Evolutionary conservation across 2,888 invertebrate genomes (phyloP).

Genomic region (Platycheirus albimanus): DNA sequence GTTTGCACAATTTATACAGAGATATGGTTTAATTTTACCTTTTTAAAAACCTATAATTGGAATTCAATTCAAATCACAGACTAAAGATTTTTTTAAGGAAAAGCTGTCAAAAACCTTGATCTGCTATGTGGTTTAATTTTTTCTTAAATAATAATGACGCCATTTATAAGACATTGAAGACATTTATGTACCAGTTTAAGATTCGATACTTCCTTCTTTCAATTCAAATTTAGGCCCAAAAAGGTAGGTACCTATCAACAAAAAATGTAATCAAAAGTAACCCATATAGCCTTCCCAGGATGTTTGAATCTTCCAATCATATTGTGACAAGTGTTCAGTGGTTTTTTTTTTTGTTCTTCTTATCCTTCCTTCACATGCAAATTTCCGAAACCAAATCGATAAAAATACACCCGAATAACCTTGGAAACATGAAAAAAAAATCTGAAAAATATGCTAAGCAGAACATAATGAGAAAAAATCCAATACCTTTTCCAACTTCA

Average conservation of each 20-base stretch:
- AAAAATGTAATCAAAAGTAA: background rate
- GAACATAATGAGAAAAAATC: constrained; percentile 33
- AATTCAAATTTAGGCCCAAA: too few species aligned
- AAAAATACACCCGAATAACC: constrained; percentile 36
- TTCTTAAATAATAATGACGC: too few species aligned
- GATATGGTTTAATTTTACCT: too few species aligned
- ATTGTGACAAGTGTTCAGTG: background rate
- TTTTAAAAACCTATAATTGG: too few species aligned
- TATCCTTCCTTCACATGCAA: constrained; percentile 23
- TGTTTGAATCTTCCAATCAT: too few species aligned
- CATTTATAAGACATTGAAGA: too few species aligned
- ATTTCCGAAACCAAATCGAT: constrained; percentile 35
- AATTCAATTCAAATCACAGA: too few species aligned
- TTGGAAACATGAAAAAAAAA: constrained; percentile 21
- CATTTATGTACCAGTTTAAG: too few species aligned
- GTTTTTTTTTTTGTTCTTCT: background rate
- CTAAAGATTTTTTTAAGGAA: too few species aligned
- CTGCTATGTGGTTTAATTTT: too few species aligned
- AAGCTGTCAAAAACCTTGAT: too few species aligned
- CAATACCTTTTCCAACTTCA: constrained; percentile 43
- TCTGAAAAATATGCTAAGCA: constrained; percentile 12
- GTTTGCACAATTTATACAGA: too few species aligned
- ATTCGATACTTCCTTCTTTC: background rate
- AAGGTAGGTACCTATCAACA: background rate
- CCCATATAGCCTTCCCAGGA: background rate